phyloP scores from a whole-genome alignment of 92 coral and sea anemone species.

The Scolanthus callimorphus region DNA sequence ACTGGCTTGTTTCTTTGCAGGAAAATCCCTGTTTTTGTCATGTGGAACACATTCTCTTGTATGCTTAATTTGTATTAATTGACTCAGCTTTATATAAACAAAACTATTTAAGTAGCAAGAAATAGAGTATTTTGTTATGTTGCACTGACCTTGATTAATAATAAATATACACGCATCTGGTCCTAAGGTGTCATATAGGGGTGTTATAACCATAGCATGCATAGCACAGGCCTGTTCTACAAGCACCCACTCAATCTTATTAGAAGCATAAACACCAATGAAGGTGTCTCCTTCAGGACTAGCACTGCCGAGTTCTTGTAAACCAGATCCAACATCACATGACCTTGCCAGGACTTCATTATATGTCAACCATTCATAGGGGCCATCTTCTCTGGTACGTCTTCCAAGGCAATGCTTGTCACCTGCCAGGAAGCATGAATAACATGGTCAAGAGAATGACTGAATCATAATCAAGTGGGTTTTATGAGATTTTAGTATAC shows the following conservation, averaged over 20 bases:
- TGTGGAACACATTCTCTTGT: no score
- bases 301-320: slow-evolving; percentile 68
- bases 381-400: slow-evolving; percentile 74
- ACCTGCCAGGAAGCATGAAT: slow-evolving; percentile 53
- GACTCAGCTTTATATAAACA: no score
- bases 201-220: slow-evolving; percentile 76
- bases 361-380: slow-evolving; percentile 87
- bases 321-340: slow-evolving; percentile 69
- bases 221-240: slow-evolving; percentile 91
- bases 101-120: no score
- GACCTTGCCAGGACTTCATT: slow-evolving; percentile 89
- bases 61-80: no score
- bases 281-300: slow-evolving; percentile 36
- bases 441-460: no score
- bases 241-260: slow-evolving; percentile 95
- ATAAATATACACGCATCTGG: slow-evolving; percentile 88
- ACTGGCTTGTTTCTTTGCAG: no score
- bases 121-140: no score
- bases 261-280: slow-evolving; percentile 92
- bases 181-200: slow-evolving; percentile 89
- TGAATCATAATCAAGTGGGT: no score
- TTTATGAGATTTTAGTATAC: no score
- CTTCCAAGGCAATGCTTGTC: slow-evolving; percentile 88
- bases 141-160: slow-evolving; percentile 90
- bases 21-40: no score